A percentile compares a stretch with the other conserved stretches of the same genome.
phyloP scores from a whole-genome alignment of 1,140 invertebrate species.

The Semibalanus balanoides region DNA sequence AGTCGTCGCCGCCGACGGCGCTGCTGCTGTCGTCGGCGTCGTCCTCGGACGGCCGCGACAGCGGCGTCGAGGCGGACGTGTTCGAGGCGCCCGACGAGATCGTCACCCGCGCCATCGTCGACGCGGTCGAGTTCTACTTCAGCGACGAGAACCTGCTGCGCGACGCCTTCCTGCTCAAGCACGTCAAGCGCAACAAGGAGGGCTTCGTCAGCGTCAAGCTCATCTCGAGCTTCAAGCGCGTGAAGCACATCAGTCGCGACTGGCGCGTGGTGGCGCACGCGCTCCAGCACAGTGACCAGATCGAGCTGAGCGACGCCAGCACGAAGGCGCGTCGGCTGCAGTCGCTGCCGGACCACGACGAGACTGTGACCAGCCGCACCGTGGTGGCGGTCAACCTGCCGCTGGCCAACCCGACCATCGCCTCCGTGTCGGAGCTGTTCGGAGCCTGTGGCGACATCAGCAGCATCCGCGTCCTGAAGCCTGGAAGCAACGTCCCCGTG shows the following conservation, averaged over 20 bases:
- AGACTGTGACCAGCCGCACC: slow-evolving; percentile 74
- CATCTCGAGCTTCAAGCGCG: slow-evolving; percentile 82
- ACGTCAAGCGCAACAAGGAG: slow-evolving; percentile 84
- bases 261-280: slow-evolving; percentile 80
- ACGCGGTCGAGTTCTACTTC: slow-evolving; percentile 85
- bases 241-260: slow-evolving; percentile 81
- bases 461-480: slow-evolving; percentile 64
- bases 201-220: slow-evolving; percentile 87
- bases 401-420: slow-evolving; percentile 64
- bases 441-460: slow-evolving; percentile 73
- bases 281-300: slow-evolving; percentile 54
- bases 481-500: slow-evolving; percentile 69
- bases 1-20: slow-evolving; percentile 23
- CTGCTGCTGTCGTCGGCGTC: slow-evolving; percentile 37
- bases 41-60: slow-evolving; percentile 15
- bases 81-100: slow-evolving; percentile 21
- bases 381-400: slow-evolving; percentile 74
- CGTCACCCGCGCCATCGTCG: slow-evolving; percentile 39
- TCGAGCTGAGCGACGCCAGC: slow-evolving; percentile 77
- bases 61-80: slow-evolving; percentile 23
- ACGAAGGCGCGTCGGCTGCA: slow-evolving; percentile 77
- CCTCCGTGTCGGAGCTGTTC: slow-evolving; percentile 75
- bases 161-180: slow-evolving; percentile 86
- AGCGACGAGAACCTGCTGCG: slow-evolving; percentile 87
- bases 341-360: slow-evolving; percentile 72